A percentile compares a stretch with the other conserved stretches of the same genome.
These are phyloP conservation scores for Apodemus sylvaticus DNA, from an alignment of 2,113 vertebrate species.

Conservation along the genomic window DNA sequence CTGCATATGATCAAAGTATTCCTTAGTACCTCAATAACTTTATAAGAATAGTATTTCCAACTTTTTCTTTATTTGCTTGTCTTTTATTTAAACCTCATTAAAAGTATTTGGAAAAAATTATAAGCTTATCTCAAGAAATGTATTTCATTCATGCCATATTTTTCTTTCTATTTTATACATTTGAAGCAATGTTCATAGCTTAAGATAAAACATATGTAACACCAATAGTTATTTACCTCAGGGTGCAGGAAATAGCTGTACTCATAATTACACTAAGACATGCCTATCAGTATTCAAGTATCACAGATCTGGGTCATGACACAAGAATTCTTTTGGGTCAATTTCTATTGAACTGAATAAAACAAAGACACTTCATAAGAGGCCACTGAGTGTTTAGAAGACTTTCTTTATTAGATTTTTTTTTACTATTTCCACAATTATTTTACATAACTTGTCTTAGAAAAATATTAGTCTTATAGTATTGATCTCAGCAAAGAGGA, in stretches of 20 bases:
- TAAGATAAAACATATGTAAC: not conserved
- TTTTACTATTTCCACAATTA: not conserved
- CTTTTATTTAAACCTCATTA: not conserved
- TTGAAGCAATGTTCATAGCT: not conserved
- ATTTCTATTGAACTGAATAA: not conserved
- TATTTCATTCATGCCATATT: not conserved
- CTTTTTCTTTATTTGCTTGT: not conserved
- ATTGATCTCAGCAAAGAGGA: not conserved
- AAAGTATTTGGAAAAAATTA: not conserved
- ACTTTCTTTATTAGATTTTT: not conserved
- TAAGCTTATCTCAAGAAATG: not conserved
- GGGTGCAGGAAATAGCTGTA: not conserved
- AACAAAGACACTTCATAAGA: not conserved
- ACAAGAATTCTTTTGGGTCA: not conserved
- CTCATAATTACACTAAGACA: not conserved
- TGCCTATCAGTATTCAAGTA: not conserved
- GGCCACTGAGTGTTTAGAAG: rapidly evolving
- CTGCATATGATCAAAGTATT: not conserved
- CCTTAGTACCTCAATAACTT: not conserved
- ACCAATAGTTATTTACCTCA: not conserved
- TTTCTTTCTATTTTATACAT: not conserved
- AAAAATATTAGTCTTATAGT: slow-evolving; percentile 16
- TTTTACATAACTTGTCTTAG: not conserved
- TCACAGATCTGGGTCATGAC: not conserved
- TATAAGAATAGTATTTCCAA: not conserved